These are phyloP conservation scores for Graptemys geographica DNA, from an alignment of 2,797 vertebrate genomes.

Conservation along the genomic window DNA sequence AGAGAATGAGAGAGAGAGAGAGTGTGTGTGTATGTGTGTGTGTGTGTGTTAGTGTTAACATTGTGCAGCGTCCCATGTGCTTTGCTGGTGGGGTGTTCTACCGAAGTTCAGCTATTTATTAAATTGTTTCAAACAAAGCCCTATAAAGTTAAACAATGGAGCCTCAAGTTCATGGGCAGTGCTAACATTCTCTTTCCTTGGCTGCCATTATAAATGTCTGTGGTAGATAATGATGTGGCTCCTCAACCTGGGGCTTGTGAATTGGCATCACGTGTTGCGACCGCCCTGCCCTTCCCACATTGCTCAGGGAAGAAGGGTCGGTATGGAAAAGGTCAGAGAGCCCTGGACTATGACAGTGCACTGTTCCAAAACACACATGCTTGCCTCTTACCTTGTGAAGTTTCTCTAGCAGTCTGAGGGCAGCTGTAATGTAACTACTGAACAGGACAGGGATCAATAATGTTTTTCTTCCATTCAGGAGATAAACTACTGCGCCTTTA, in stretches of 20 bases:
- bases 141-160: not conserved
- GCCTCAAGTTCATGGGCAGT: not conserved
- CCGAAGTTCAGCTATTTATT: not conserved
- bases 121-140: not conserved
- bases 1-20: too few species aligned
- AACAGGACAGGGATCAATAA: constrained; percentile 92
- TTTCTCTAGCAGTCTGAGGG: constrained; percentile 93
- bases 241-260: not conserved
- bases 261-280: not conserved
- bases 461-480: constrained; percentile 92
- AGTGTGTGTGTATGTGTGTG: too few species aligned
- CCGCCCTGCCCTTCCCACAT: rapidly evolving
- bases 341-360: not conserved
- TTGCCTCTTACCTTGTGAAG: constrained; percentile 90
- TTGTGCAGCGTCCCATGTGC: not conserved
- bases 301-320: not conserved
- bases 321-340: not conserved
- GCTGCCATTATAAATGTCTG: not conserved
- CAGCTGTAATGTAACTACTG: constrained; percentile 93
- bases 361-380: not conserved
- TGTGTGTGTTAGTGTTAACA: not conserved
- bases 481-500: constrained; percentile 94
- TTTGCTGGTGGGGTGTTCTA: not conserved
- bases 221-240: not conserved
- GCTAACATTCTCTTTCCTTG: not conserved